Evolutionary conservation across 2,797 vertebrate species (phyloP).

Genomic region (Hemibagrus guttatus): DNA sequence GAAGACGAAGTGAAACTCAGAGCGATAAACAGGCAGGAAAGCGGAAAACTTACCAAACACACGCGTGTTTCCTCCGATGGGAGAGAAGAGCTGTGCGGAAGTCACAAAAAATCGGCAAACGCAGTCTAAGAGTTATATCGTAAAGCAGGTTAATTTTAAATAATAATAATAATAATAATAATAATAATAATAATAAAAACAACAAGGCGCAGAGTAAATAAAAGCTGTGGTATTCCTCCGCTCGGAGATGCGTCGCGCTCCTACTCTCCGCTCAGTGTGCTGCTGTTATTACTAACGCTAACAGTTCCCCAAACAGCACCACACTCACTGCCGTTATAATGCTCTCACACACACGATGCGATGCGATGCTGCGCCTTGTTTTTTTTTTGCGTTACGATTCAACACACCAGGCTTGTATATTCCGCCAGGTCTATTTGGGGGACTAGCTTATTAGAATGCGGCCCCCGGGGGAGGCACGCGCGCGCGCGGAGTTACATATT

Average conservation of each 20-base stretch:
- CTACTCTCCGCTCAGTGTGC: slow-evolving; percentile 74
- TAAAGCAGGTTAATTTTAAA: slow-evolving; percentile 51
- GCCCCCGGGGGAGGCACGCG: slow-evolving; percentile 66
- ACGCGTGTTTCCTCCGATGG: slow-evolving; percentile 61
- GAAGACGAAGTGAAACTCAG: neutral
- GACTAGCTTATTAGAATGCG: slow-evolving; percentile 74
- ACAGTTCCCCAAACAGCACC: slow-evolving; percentile 69
- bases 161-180: neutral
- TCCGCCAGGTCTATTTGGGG: slow-evolving; percentile 74
- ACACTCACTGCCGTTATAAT: slow-evolving; percentile 79
- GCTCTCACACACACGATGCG: slow-evolving; percentile 56
- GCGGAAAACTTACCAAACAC: slow-evolving; percentile 61
- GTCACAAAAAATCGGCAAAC: slow-evolving; percentile 57
- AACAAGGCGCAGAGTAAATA: slow-evolving; percentile 76
- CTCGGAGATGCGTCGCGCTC: slow-evolving; percentile 73
- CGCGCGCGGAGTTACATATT: slow-evolving; percentile 69
- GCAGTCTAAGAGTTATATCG: slow-evolving; percentile 65
- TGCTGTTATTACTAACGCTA: slow-evolving; percentile 82
- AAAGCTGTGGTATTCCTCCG: slow-evolving; percentile 78
- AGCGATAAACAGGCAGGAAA: neutral
- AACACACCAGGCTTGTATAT: slow-evolving; percentile 77
- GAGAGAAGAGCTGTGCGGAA: slow-evolving; percentile 59
- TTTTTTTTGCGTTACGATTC: slow-evolving; percentile 74
- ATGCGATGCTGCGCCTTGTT: slow-evolving; percentile 70
- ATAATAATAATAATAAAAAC: slow-evolving; percentile 42